Evolutionary conservation across 2,113 vertebrate species (phyloP).

Genomic region (Agapornis roseicollis): DNA sequence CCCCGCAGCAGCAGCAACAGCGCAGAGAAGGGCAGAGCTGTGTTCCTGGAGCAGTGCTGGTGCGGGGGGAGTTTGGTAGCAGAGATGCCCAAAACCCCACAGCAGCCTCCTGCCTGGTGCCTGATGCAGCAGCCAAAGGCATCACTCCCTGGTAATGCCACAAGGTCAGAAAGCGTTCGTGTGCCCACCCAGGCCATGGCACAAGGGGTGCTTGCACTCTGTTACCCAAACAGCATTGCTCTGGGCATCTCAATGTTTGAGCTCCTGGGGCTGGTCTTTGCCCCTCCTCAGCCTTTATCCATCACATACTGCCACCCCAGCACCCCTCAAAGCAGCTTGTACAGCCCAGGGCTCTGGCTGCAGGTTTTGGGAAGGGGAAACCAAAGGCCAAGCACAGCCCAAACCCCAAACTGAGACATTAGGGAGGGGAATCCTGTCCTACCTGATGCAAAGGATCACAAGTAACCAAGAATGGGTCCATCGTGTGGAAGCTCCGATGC

Average conservation of each 20-base stretch:
- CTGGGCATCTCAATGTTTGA: not conserved
- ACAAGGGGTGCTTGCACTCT: not conserved
- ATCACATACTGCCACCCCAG: not conserved
- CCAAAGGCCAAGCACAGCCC: not conserved
- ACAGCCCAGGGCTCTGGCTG: not conserved
- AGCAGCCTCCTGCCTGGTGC: not conserved
- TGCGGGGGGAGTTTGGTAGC: not conserved
- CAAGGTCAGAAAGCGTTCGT: rapidly evolving
- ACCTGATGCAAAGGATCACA: not conserved
- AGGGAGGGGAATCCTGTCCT: not conserved
- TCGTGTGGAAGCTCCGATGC: rapidly evolving
- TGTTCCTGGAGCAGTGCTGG: not conserved
- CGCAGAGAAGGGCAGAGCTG: not conserved
- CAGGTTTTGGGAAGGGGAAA: not conserved
- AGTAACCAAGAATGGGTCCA: rapidly evolving
- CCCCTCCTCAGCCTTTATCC: not conserved
- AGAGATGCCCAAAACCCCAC: not conserved
- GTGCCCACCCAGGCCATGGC: rapidly evolving
- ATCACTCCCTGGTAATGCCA: rapidly evolving
- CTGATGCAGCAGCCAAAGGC: not conserved
- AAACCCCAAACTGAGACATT: rapidly evolving
- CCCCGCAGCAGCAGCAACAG: not conserved
- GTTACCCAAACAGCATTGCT: not conserved
- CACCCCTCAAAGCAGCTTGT: not conserved
- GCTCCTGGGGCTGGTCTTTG: not conserved